These are phyloP conservation scores for Cyrtodaria siliqua DNA, from an alignment of 2,888 invertebrate species.

Conservation along the genomic window DNA sequence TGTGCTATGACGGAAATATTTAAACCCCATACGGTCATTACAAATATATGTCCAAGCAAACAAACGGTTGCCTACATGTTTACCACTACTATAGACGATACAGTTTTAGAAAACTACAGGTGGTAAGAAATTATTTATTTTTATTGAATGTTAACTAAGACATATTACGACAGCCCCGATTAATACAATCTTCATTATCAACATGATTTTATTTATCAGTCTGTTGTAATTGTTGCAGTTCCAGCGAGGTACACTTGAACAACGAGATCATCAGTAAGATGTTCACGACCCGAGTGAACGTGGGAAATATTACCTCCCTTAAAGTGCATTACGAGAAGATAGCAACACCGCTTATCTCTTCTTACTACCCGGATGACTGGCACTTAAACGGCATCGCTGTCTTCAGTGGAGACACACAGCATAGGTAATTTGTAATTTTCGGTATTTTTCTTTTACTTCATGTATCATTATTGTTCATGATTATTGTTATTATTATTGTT, in stretches of 20 bases:
- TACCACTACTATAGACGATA: too few species aligned
- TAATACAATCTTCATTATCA: too few species aligned
- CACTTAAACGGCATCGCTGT: conserved; percentile 59
- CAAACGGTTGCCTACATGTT: too few species aligned
- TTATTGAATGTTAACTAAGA: too few species aligned
- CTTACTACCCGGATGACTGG: conserved; percentile 69
- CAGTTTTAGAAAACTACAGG: too few species aligned
- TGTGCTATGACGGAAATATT: too few species aligned
- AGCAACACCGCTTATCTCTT: conserved; percentile 42
- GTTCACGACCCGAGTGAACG: conserved; percentile 47
- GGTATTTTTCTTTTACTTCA: background rate
- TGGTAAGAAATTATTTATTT: too few species aligned
- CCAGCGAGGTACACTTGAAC: conserved; percentile 59
- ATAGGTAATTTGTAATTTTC: conserved; percentile 34
- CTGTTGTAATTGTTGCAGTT: conserved; percentile 32
- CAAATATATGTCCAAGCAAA: too few species aligned
- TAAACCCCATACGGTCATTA: too few species aligned
- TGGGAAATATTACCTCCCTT: conserved; percentile 62
- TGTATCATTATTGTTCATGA: too few species aligned
- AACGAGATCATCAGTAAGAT: conserved; percentile 59
- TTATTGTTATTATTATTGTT: background rate
- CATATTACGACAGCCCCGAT: too few species aligned
- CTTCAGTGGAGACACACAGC: conserved; percentile 56
- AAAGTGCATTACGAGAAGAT: conserved; percentile 70
- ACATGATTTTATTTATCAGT: background rate